Evolutionary conservation across 1,140 invertebrate species (phyloP), one percentile per base, ranked within the genome.

Genomic region (Goniozus legneri): DNA sequence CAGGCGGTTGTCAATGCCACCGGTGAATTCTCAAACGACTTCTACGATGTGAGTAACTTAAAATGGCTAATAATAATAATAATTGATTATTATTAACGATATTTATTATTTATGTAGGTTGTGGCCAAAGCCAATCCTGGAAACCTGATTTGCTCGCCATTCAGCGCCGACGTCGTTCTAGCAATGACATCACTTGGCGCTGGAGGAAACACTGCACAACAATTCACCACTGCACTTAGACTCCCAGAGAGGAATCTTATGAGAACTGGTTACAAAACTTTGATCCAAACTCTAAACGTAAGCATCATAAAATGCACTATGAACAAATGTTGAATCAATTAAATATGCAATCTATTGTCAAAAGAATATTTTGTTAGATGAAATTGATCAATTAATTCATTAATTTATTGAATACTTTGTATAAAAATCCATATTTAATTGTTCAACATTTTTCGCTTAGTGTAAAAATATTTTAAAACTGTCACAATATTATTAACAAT

Each of bases 171-270:
- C 8, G 24, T 65, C 13, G 64, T 63, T 20, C 35, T 73, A 13
- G 54, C 62, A 8, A 71, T 73, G 72, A 56, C 64, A 8, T 49
- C 62, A 15, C 53, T 49, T 32, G 74, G 74, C 8, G 58, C 71
- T 12, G 39, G 44, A 1, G 71, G 54, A 15, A 48, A 62, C 0
- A 74, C 71, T 3, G 52, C 58, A 8, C n/a, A 40, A 0, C 40
- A 71, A 44, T 56, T 73, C 12, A 54, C 45, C 35, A n/a, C 49
- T 8, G 33, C 44, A 33, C 58, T 75, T 6, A 20, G 62, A 15
- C 34, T 73, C 8, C 65, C 69, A 15, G 38, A 67, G 2, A 37
- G 62, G 2, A 7, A 10, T 7, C 19, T 61, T 0, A 52, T 50
- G 3, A 46, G 34, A 16, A 16, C 20, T 12, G 67, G 66, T 0